A percentile compares a stretch with the other conserved stretches of the same genome.
Evolutionary conservation across 2,113 vertebrate species (phyloP).

Genomic region (Semicossyphus pulcher): DNA sequence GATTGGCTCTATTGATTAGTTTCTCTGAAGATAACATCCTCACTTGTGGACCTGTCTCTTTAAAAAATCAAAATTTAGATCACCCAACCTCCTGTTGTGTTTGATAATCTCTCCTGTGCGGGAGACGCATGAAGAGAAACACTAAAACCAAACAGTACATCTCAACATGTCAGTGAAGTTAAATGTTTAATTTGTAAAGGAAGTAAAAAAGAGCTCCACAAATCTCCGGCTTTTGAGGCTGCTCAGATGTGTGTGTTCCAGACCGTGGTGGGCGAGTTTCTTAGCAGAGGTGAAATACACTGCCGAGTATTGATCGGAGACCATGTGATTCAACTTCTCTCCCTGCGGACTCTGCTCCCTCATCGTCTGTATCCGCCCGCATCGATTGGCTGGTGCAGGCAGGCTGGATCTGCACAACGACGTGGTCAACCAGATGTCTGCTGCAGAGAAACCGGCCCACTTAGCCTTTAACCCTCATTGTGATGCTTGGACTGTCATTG

Average conservation of each 20-base stretch:
- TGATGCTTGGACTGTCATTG: not conserved
- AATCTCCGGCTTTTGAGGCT: not conserved
- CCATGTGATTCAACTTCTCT: slow-evolving; percentile 61
- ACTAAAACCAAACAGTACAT: not conserved
- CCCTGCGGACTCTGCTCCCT: slow-evolving; percentile 52
- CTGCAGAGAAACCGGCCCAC: slow-evolving; percentile 25
- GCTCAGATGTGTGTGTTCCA: slow-evolving; percentile 23
- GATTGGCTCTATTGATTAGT: slow-evolving; percentile 66
- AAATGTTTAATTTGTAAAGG: slow-evolving; percentile 18
- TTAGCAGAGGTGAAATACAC: slow-evolving; percentile 61
- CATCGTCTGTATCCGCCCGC: slow-evolving; percentile 57
- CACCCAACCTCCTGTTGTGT: not conserved
- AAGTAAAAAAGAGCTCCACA: not conserved
- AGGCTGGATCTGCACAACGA: slow-evolving; percentile 27
- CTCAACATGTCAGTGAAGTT: not conserved
- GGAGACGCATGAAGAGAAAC: not conserved
- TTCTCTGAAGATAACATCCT: slow-evolving; percentile 58
- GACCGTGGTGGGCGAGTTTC: slow-evolving; percentile 16
- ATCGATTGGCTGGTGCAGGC: slow-evolving; percentile 60
- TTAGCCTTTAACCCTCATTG: slow-evolving; percentile 38
- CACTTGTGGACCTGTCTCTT: slow-evolving; percentile 29
- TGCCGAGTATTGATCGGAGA: slow-evolving; percentile 69
- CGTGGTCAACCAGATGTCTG: slow-evolving; percentile 20
- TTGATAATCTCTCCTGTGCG: not conserved
- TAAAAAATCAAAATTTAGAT: slow-evolving; percentile 23